Evolutionary conservation across 2,797 vertebrate genomes (phyloP), one percentile per base, ranked within the genome.

Genomic region (Anas bahamensis): DNA sequence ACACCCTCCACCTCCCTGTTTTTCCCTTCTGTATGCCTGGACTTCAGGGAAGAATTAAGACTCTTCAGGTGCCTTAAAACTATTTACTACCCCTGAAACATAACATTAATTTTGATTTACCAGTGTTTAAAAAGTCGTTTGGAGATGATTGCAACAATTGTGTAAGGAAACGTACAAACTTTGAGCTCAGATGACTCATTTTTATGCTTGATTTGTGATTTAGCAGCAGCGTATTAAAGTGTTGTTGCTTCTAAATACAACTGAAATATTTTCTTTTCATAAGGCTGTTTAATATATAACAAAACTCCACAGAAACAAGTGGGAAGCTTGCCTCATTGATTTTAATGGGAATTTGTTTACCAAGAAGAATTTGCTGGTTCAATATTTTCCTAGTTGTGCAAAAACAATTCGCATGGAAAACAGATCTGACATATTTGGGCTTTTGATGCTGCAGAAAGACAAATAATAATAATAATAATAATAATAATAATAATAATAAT

Each of bases 241-340:
- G 48, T 39, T 86, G 64, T 74, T 91, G n/a, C 48, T 92, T 83
- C 60, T 80, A 89, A 94, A 95, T 21, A 35, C n/a, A 86, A 55
- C 22, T 8, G 66, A 70, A 89, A 46, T 85, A 65, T 71, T 93
- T 89, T 83, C 26, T 81, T 81, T 92, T 92, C 75, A 59, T 70
- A 78, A 87, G 19, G 9, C 28, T 79, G 52, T 66, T 94, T 83
- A 85, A 93, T 72, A 72, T 76, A 57, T 70, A 92, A 78, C 28
- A 80, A 94, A 94, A 82, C 9, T 14, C 78, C 33, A 33, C 28
- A 84, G 72, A 84, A 96, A 85, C 70, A 81, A 91, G 87, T 93
- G 71, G 92, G 92, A 96, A 83, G 71, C 87, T 94, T 95, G 76
- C 84, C 85, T 93, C 87, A 93, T 86, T 93, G 93, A 95, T 96